Evolutionary conservation across 1,140 invertebrate species (phyloP).

Genomic region (Drosophila athabasca): DNA sequence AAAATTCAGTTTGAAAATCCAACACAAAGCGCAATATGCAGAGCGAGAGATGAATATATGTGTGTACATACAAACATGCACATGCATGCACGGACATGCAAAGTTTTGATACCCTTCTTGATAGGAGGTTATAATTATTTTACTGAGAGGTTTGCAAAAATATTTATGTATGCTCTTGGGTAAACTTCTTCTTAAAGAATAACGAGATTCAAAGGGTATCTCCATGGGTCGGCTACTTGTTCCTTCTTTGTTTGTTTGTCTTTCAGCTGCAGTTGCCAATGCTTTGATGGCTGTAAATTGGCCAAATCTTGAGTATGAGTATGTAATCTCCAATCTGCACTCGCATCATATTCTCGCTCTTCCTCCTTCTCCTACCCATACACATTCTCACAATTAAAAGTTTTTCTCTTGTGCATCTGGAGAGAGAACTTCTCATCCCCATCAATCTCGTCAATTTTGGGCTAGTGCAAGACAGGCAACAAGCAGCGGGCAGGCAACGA

Average conservation of each 20-base stretch:
- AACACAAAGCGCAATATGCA: conserved; percentile 26
- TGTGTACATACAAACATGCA: neutral
- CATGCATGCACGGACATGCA: too few species aligned
- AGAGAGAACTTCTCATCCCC: neutral
- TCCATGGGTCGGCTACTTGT: too few species aligned
- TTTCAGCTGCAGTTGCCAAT: neutral
- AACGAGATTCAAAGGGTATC: too few species aligned
- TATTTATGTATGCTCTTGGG: too few species aligned
- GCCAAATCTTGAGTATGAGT: conserved; percentile 3
- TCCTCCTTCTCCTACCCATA: neutral
- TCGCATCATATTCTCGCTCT: neutral
- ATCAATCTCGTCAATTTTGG: conserved; percentile 38
- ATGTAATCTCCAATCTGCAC: conserved; percentile 1
- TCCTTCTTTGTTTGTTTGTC: neutral
- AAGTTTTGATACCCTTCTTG: too few species aligned
- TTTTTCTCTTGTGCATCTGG: conserved; percentile 11
- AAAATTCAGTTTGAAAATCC: conserved; percentile 32
- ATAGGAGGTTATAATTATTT: too few species aligned
- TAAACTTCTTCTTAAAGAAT: too few species aligned
- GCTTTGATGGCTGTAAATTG: conserved; percentile 23
- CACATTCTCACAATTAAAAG: conserved; percentile 30
- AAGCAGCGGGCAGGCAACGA: neutral
- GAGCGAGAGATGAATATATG: conserved; percentile 5
- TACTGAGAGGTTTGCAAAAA: too few species aligned
- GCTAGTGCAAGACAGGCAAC: conserved; percentile 18